Percentiles rank a stretch among this genome's conserved stretches.
Evolutionary conservation across 2,113 vertebrate species (phyloP).

Genomic region (Megaceryle torquata): DNA sequence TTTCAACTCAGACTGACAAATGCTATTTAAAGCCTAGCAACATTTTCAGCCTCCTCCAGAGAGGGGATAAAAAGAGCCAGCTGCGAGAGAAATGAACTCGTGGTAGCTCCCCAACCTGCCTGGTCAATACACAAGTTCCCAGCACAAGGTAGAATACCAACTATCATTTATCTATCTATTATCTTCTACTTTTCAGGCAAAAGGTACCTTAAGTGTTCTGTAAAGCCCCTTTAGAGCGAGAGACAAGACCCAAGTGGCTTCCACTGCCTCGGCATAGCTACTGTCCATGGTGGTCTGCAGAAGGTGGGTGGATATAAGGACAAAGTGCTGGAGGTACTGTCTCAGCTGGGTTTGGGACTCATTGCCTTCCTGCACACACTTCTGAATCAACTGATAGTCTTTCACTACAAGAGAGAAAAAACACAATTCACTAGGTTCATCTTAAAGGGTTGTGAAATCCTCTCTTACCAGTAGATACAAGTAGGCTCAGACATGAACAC

Average conservation of each 20-base stretch:
- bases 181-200: neutral
- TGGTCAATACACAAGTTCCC: neutral
- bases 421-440: neutral
- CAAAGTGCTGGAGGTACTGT: slow-evolving; percentile 88
- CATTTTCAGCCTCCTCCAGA: neutral
- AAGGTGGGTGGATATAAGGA: slow-evolving; percentile 87
- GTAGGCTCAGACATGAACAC: neutral
- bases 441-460: neutral
- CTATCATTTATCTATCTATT: neutral
- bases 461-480: neutral
- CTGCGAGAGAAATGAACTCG: neutral
- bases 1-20: neutral
- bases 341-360: slow-evolving; percentile 75
- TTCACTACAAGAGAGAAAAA: slow-evolving; percentile 79
- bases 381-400: slow-evolving; percentile 91
- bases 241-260: slow-evolving; percentile 94
- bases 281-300: slow-evolving; percentile 85
- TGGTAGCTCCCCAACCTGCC: neutral
- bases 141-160: fast-evolving
- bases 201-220: slow-evolving; percentile 87
- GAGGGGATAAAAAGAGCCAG: neutral
- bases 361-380: slow-evolving; percentile 70
- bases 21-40: neutral
- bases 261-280: slow-evolving; percentile 85
- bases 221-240: slow-evolving; percentile 94